Conservation (phyloP, 2,888 invertebrate species). For the Noctua comes region DNA sequence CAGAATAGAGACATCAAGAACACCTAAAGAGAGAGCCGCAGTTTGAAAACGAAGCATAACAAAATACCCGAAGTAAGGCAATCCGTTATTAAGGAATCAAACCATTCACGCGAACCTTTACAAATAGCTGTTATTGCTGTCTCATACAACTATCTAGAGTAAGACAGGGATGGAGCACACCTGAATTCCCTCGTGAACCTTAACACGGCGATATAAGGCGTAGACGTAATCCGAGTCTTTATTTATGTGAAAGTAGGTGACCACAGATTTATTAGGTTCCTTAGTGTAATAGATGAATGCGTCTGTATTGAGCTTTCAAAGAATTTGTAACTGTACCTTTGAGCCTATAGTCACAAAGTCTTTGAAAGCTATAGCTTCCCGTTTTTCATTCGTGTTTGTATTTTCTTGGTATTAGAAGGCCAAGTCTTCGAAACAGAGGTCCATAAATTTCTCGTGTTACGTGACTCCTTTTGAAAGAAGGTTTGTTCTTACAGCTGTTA, state of each 20-base stretch:
- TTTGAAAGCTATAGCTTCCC: constrained; percentile 71
- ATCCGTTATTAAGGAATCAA: constrained; percentile 76
- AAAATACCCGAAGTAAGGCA: constrained; percentile 69
- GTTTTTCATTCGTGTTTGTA: constrained; percentile 64
- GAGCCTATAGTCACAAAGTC: constrained; percentile 70
- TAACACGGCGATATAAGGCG: constrained; percentile 78
- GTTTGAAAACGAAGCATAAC: constrained; percentile 60
- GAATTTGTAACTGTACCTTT: constrained; percentile 39
- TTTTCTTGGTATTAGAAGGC: constrained; percentile 34
- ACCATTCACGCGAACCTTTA: constrained; percentile 72
- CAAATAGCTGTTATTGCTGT: constrained; percentile 77
- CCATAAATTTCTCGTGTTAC: constrained; percentile 48
- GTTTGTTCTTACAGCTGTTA: constrained; percentile 50
- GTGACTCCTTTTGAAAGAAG: constrained; percentile 42
- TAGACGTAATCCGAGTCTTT: constrained; percentile 76
- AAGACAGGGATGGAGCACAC: constrained; percentile 71
- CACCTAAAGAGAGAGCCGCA: constrained; percentile 38
- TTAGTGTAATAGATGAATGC: constrained; percentile 80
- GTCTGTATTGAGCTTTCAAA: constrained; percentile 71
- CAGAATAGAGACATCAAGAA: constrained; percentile 44
- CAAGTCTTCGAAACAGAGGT: constrained; percentile 35
- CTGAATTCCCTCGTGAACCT: constrained; percentile 77
- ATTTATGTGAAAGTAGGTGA: constrained; percentile 82
- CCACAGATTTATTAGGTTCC: constrained; percentile 85
- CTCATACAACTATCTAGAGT: constrained; percentile 73